Percentiles rank a stretch among this genome's conserved stretches.
Evolutionary conservation across 2,797 vertebrate genomes (phyloP).

Genomic region (Rhynchonycteris naso): DNA sequence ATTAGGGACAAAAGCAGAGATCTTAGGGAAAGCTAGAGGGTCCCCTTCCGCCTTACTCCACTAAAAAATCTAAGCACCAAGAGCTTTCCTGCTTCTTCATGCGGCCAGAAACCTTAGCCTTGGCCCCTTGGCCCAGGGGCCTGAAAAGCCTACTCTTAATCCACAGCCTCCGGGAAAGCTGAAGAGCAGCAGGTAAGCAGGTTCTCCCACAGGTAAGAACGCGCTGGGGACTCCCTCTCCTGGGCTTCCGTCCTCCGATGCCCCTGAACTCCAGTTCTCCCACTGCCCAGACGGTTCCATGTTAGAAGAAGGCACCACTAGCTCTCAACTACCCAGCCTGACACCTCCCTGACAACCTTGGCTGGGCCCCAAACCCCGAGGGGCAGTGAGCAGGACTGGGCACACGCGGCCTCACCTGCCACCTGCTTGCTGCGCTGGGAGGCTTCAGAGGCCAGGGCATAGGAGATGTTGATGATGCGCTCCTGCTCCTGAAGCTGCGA

Average conservation of each 20-base stretch:
- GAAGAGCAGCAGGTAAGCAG: background rate
- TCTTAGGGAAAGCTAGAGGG: background rate
- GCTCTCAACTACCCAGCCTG: background rate
- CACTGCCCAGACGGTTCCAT: too few species aligned
- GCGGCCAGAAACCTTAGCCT: background rate
- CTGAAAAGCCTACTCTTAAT: background rate
- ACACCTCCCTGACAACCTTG: background rate
- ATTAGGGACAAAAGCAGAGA: background rate
- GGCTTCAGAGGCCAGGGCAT: slow-evolving; percentile 96
- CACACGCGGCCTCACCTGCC: slow-evolving; percentile 88
- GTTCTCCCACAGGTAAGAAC: background rate
- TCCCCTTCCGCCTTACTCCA: background rate
- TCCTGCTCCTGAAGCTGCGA: slow-evolving; percentile 95
- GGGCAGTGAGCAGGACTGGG: background rate
- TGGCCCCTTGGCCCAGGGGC: background rate
- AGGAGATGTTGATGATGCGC: slow-evolving; percentile 98
- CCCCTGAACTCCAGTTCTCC: too few species aligned
- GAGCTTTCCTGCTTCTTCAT: background rate
- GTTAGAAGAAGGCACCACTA: background rate
- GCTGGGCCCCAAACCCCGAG: background rate
- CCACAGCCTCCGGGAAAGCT: background rate
- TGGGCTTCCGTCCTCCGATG: too few species aligned
- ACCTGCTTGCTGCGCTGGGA: slow-evolving; percentile 98
- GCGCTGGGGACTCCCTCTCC: background rate
- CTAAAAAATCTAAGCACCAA: background rate